Base-by-base conservation (phyloP, 1,140 invertebrate genomes). In the Papilio dardanus region DNA sequence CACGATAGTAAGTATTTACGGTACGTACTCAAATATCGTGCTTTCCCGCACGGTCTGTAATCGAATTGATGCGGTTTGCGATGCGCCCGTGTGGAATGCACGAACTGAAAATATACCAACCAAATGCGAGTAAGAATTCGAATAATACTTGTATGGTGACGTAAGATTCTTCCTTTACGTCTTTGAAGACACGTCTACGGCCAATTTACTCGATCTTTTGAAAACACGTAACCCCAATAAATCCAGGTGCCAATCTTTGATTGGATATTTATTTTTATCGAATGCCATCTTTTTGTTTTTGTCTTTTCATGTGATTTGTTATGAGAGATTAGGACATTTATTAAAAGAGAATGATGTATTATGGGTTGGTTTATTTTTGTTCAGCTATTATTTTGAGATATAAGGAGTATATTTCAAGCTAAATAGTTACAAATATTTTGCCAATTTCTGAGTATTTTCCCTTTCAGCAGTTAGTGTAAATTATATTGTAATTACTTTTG, bases 191-290 rank as follows among this genome's bases (percentile, higher is more conserved):
- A 78, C 40, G 58, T 78, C 77, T 74, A 58, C 74, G 66, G 77
- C 74, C 77, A 78, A 78, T 78, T 78, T 78, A 65, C 77, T 68
- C 74, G 69, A 76, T 78, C 71, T 65, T 71, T 58, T 73, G 77
- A 78, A 75, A 73, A 78, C 71, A 76, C 71, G 69, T 78, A 73
- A 65, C 77, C 65, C 71, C 71, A 78, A 78, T 75, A 75, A 78
- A 71, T 50, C 62, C 58, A 73, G 74, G 69, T 76, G 77, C 77
- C 77, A 76, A 74, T 58, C 28, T 73, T 73, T 73, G 71, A 73
- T 73, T 73, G 71, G 37, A 46, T 71, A 78, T 78, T 73, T 75
- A 78, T 78, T 78, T 67, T 71, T 77, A 77, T 71, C 33, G 73
- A 46, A 73, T 74, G 30, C 30, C 40, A 62, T 66, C 21, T 54